Conservation (phyloP, 2,113 vertebrate species). For the Orientallactaga bullata region DNA sequence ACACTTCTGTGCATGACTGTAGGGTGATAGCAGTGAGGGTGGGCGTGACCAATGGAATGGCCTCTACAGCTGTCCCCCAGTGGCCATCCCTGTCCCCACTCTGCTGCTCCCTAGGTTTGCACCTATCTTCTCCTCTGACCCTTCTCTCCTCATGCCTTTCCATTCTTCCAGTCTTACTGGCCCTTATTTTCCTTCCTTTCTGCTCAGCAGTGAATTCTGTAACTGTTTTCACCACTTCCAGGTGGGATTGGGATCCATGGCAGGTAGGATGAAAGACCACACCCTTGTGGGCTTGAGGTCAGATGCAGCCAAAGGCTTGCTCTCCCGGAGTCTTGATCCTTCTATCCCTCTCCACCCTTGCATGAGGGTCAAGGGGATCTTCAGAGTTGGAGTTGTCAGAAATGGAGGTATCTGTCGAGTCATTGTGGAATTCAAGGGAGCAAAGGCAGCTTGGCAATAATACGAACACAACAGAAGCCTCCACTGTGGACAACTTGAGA, state of each 20-base stretch:
- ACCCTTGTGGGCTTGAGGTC: background rate
- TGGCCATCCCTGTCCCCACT: background rate
- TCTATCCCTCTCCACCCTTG: too few species aligned
- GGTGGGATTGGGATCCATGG: background rate
- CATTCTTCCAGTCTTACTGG: background rate
- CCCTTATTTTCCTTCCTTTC: too few species aligned
- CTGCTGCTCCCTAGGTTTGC: background rate
- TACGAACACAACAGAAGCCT: background rate
- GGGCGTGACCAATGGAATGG: background rate
- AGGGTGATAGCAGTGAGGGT: background rate
- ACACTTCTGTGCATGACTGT: fast-evolving
- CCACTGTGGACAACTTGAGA: background rate
- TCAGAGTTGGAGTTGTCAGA: background rate
- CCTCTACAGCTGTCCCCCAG: background rate
- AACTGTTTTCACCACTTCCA: background rate
- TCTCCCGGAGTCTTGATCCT: background rate
- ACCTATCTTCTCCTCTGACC: background rate
- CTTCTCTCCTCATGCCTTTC: background rate
- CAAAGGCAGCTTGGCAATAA: background rate
- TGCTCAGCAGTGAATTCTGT: background rate
- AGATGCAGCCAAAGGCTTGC: background rate
- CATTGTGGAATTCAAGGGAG: background rate
- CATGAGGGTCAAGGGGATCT: background rate
- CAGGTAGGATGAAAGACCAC: background rate
- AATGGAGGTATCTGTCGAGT: background rate